Conservation (phyloP, 92 coral and sea anemone species). For the Zoanthus sociatus region DNA sequence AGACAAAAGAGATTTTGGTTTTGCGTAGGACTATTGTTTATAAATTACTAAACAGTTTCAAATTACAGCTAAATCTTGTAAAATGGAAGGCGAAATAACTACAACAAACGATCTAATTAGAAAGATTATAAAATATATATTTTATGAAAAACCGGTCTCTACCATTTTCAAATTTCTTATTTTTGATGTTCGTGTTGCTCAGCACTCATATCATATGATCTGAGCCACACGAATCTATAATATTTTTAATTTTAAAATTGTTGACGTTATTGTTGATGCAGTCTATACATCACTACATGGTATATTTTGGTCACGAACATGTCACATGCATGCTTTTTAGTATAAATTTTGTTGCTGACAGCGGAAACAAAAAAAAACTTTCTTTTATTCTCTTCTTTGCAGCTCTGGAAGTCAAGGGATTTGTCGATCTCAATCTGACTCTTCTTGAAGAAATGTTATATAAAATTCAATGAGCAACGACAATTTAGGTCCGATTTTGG, state of each 20-base stretch:
- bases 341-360: background rate
- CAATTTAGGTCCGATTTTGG: too few relatives aligned
- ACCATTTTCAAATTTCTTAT: background rate
- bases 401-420: background rate
- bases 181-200: too few relatives aligned
- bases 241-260: too few relatives aligned
- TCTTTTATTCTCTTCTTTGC: background rate
- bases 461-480: background rate
- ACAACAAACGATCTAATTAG: background rate
- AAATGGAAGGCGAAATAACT: background rate
- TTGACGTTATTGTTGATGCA: background rate
- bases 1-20: background rate
- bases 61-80: background rate
- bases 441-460: too few relatives aligned
- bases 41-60: conserved; percentile 17
- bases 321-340: conserved; percentile 8
- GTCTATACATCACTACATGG: background rate
- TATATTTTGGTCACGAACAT: conserved; percentile 19
- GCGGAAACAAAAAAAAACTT: background rate
- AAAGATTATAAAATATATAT: background rate
- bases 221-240: too few relatives aligned
- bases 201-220: too few relatives aligned
- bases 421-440: too few relatives aligned
- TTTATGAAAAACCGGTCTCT: background rate
- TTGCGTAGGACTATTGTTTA: conserved; percentile 11